phyloP scores from a whole-genome alignment of 2,888 invertebrate genomes.

The Hartigia nigra region DNA sequence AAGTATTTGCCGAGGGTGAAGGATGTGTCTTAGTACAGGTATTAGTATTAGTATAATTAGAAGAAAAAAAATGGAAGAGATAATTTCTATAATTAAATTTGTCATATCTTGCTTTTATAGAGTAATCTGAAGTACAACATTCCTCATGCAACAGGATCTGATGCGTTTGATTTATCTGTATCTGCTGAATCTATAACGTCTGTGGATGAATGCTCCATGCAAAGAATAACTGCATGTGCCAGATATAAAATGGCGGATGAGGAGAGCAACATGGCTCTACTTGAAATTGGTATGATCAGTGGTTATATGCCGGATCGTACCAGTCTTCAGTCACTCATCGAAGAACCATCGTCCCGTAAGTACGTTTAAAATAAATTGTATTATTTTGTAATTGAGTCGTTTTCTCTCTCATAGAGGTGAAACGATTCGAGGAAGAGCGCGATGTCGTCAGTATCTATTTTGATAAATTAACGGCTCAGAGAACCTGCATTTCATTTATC shows the following conservation, averaged over 20 bases:
- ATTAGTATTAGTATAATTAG: too few relatives aligned
- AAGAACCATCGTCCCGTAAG: slow-evolving; percentile 65
- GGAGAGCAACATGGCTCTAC: slow-evolving; percentile 69
- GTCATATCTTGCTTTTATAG: slow-evolving; percentile 51
- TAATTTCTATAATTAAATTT: too few relatives aligned
- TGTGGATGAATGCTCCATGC: slow-evolving; percentile 67
- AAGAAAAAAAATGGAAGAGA: too few relatives aligned
- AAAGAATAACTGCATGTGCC: slow-evolving; percentile 58
- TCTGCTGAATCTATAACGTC: slow-evolving; percentile 64
- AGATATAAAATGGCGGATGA: slow-evolving; percentile 64
- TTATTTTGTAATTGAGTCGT: slow-evolving; percentile 30
- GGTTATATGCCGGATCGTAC: slow-evolving; percentile 73
- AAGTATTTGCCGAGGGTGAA: slow-evolving; percentile 67
- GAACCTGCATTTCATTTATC: slow-evolving; percentile 67
- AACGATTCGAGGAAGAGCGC: slow-evolving; percentile 68
- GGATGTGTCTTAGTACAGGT: slow-evolving; percentile 72
- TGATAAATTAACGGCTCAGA: slow-evolving; percentile 66
- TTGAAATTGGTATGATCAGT: slow-evolving; percentile 73
- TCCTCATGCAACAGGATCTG: slow-evolving; percentile 64
- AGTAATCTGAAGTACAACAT: slow-evolving; percentile 68
- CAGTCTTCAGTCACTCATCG: slow-evolving; percentile 69
- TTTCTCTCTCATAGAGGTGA: slow-evolving; percentile 60
- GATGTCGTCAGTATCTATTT: slow-evolving; percentile 69
- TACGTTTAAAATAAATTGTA: slow-evolving; percentile 8
- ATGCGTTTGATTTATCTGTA: slow-evolving; percentile 69